Conservation (phyloP, 2,113 vertebrate genomes). For the Nycticryphes semicollaris region DNA sequence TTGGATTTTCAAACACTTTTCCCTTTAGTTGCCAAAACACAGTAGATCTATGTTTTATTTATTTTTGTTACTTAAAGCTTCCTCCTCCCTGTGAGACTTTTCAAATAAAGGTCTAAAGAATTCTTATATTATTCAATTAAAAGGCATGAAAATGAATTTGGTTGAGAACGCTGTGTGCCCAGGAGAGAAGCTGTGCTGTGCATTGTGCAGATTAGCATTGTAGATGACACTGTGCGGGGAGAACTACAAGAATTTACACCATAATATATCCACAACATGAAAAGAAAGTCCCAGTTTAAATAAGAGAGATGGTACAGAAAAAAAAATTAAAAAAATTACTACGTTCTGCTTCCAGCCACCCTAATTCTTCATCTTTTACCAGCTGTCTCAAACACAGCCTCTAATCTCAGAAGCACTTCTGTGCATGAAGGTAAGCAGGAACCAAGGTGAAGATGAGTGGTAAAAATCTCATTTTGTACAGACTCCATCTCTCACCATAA, state of each 20-base stretch:
- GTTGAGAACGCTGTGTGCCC: constrained; percentile 24
- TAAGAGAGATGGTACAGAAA: neutral
- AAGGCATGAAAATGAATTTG: constrained; percentile 66
- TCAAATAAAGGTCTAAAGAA: constrained; percentile 34
- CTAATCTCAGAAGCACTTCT: neutral
- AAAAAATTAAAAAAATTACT: neutral
- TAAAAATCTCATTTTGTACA: neutral
- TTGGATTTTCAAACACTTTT: constrained; percentile 47
- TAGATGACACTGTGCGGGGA: constrained; percentile 9
- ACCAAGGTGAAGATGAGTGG: neutral
- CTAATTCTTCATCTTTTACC: neutral
- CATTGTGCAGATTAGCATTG: constrained; percentile 47
- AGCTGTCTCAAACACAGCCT: neutral
- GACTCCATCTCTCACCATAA: neutral
- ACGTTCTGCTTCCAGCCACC: neutral
- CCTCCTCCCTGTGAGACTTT: constrained; percentile 17
- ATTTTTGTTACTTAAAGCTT: constrained; percentile 32
- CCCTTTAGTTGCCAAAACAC: constrained; percentile 38
- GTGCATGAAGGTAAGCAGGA: neutral
- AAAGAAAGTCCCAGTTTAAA: constrained; percentile 26
- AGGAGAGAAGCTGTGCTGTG: constrained; percentile 60
- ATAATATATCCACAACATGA: constrained; percentile 24
- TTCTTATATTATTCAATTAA: constrained; percentile 43
- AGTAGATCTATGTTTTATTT: constrained; percentile 35
- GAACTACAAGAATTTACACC: constrained; percentile 11